Conservation (phyloP, 2,888 invertebrate genomes). For the Gibbula magus region DNA sequence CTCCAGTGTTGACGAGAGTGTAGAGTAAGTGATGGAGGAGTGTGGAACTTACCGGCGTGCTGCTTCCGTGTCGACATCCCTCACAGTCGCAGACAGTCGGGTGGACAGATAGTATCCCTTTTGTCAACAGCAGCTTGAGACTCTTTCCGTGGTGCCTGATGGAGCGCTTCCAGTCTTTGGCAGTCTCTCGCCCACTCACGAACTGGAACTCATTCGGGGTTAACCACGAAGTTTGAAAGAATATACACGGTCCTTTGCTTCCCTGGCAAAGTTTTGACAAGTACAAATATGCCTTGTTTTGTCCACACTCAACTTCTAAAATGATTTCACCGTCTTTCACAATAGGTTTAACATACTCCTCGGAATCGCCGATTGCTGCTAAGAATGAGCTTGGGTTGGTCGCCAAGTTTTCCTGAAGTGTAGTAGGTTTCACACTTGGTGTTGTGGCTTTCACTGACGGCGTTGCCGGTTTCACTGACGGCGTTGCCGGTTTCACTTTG, state of each 20-base stretch:
- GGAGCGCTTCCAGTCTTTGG: conserved; percentile 76
- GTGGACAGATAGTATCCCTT: conserved; percentile 74
- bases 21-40: background rate
- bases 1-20: background rate
- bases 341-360: conserved; percentile 49
- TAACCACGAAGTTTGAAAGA: conserved; percentile 73
- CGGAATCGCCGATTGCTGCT: conserved; percentile 30
- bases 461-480: background rate
- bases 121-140: conserved; percentile 75
- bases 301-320: conserved; percentile 73
- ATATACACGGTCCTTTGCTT: conserved; percentile 75
- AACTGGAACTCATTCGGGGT: conserved; percentile 77
- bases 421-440: background rate
- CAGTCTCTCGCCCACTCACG: conserved; percentile 75
- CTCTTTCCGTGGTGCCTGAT: conserved; percentile 76
- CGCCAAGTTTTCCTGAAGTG: conserved; percentile 17
- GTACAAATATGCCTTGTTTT: conserved; percentile 72
- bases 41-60: conserved; percentile 43
- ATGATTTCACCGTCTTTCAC: conserved; percentile 64
- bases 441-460: conserved; percentile 11
- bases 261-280: conserved; percentile 74
- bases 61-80: conserved; percentile 55
- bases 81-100: conserved; percentile 75
- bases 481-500: conserved; percentile 9
- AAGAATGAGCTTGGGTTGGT: background rate